Evolutionary conservation across 2,888 invertebrate species (phyloP).

Genomic region (Leptopterna dolabrata): DNA sequence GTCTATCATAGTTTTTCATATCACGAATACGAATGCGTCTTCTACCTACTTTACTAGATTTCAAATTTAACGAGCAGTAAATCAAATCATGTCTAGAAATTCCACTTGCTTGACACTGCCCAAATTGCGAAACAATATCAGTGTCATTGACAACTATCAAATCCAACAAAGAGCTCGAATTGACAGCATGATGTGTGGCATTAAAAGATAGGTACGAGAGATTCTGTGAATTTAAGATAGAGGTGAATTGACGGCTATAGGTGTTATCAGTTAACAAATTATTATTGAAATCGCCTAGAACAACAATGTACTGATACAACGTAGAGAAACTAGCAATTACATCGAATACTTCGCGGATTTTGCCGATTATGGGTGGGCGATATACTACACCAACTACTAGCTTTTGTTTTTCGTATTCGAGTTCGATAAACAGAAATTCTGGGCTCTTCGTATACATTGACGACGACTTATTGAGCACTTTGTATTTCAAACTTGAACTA

Average conservation of each 20-base stretch:
- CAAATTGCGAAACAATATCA: not conserved
- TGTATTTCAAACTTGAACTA: not conserved
- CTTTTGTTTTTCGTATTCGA: no score
- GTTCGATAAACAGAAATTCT: slow-evolving; percentile 18
- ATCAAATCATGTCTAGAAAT: not conserved
- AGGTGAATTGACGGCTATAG: not conserved
- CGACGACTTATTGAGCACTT: not conserved
- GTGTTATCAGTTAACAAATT: not conserved
- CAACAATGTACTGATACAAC: not conserved
- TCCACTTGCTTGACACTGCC: not conserved
- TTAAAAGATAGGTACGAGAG: no score
- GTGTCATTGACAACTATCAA: not conserved
- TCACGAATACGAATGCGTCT: not conserved
- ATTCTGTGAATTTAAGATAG: not conserved
- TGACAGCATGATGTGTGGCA: no score
- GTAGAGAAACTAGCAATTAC: not conserved
- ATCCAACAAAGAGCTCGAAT: no score
- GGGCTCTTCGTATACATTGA: not conserved
- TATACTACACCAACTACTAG: no score
- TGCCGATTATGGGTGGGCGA: no score
- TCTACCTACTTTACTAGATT: not conserved
- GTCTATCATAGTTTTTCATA: not conserved
- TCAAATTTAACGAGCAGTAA: not conserved
- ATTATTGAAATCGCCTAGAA: not conserved
- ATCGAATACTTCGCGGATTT: no score